Base-by-base conservation (phyloP, 2,888 invertebrate species). In the Chrysodeixis includens region DNA sequence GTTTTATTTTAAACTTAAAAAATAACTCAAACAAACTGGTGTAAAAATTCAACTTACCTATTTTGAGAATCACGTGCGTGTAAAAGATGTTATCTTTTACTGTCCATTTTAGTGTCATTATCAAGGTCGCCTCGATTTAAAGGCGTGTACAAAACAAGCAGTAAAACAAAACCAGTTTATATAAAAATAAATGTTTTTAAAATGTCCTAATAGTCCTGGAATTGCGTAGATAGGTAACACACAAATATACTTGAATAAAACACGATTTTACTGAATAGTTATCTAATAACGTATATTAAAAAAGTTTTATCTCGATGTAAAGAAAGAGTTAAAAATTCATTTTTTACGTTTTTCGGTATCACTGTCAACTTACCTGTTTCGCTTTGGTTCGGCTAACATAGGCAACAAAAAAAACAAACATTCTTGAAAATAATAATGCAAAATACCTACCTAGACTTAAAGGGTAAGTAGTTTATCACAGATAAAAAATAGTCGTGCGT, bases 401-500 rank as follows among this genome's bases (percentile, higher is more conserved):
- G 7, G n/a, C 14, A 10, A 12, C 0, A 32, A 32, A 40, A 14
- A 1, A 14, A 3, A 12, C 40, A 40, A 40, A 40, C 14, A n/a
- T n/a, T n/a, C n/a, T n/a, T n/a, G n/a, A 40, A 40, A 0, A n/a
- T 40, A 40, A n/a, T 7, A n/a, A 40, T n/a, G 6, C n/a, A 14
- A n/a, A n/a, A n/a, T n/a, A 7, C 40, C 7, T 40, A 40, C 4
- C 40, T 40, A 40, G 40, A 40, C n/a, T 40, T 40, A 40, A 7
- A n/a, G 40, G 14, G 14, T n/a, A 40, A n/a, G n/a, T 40, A 40
- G 14, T 49, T 49, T 49, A 49, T 20, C 18, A 20, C 20, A 49
- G 46, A 49, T 49, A 49, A 49, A 20, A 49, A 49, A 49, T 49
- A 49, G 46, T 20, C 46, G 20, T 49, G n/a, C 32, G 56, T 56